phyloP scores from a whole-genome alignment of 2,888 invertebrate genomes.

The Athrips mouffetella region DNA sequence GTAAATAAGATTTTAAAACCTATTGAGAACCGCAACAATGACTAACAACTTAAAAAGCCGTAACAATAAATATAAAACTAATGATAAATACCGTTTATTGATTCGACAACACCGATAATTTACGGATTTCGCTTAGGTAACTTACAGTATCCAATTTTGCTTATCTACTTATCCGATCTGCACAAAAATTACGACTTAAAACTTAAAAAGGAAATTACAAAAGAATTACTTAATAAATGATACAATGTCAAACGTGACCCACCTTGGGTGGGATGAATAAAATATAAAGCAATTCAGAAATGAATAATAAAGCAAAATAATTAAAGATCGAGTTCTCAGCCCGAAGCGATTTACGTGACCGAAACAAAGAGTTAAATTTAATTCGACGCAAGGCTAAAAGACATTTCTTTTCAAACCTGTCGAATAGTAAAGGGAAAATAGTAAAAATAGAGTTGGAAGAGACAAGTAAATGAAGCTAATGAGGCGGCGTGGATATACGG shows the following conservation, averaged over 20 bases:
- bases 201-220: conserved; percentile 8
- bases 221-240: conserved; percentile 7
- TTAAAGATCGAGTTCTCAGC: conserved; percentile 6
- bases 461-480: conserved; percentile 60
- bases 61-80: background rate
- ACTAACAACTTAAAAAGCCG: background rate
- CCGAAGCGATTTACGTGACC: conserved; percentile 21
- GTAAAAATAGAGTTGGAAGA: conserved; percentile 55
- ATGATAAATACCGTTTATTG: conserved; percentile 2
- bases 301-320: conserved; percentile 10
- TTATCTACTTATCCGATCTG: conserved; percentile 5
- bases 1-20: conserved; percentile 30
- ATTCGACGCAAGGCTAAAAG: conserved; percentile 11
- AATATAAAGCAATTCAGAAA: conserved; percentile 10
- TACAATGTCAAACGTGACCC: conserved; percentile 9
- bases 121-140: background rate
- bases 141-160: background rate
- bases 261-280: conserved; percentile 14
- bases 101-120: conserved; percentile 1
- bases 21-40: conserved; percentile 5
- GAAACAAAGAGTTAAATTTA: conserved; percentile 36
- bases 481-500: conserved; percentile 49
- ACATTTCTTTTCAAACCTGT: conserved; percentile 7
- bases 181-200: background rate
- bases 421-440: conserved; percentile 15